Conservation (phyloP, 2,888 invertebrate genomes). For the Ischnus inquisitorius region DNA sequence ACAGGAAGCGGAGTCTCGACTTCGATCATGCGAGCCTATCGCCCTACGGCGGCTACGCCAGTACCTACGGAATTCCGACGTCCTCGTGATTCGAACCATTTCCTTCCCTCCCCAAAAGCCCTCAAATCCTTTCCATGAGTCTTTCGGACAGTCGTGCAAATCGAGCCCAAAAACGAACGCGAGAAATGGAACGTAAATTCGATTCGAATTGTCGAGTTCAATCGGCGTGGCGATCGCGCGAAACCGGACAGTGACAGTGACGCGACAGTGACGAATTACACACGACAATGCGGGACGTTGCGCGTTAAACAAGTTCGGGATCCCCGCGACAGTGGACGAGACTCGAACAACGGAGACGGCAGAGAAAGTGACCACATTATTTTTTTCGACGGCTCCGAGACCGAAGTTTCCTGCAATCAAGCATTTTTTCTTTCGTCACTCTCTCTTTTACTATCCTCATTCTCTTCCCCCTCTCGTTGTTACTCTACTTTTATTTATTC, state of each 20-base stretch:
- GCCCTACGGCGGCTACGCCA: constrained; percentile 85
- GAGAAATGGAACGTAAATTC: background rate
- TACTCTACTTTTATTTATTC: constrained; percentile 46
- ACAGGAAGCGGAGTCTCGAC: constrained; percentile 85
- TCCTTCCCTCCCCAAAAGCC: background rate
- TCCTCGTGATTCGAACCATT: constrained; percentile 70
- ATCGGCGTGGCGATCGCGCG: background rate
- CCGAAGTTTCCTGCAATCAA: constrained; percentile 31
- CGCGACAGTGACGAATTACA: constrained; percentile 68
- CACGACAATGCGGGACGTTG: constrained; percentile 55
- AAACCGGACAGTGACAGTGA: constrained; percentile 67
- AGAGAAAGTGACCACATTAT: constrained; percentile 52
- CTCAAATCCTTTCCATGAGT: background rate
- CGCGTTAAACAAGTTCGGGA: constrained; percentile 8
- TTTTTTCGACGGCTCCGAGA: constrained; percentile 49
- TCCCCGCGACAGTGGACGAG: constrained; percentile 52
- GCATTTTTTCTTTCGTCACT: constrained; percentile 37
- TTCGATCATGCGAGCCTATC: constrained; percentile 82
- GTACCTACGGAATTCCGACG: constrained; percentile 73
- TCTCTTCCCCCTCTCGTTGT: background rate
- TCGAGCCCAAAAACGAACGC: background rate
- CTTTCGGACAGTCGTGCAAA: background rate
- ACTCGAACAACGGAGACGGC: constrained; percentile 36
- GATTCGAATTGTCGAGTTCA: background rate
- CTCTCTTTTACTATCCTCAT: constrained; percentile 27